Percentiles rank a stretch among this genome's conserved stretches.
phyloP scores from a whole-genome alignment of 2,113 vertebrate species.

The Tachycineta bicolor region DNA sequence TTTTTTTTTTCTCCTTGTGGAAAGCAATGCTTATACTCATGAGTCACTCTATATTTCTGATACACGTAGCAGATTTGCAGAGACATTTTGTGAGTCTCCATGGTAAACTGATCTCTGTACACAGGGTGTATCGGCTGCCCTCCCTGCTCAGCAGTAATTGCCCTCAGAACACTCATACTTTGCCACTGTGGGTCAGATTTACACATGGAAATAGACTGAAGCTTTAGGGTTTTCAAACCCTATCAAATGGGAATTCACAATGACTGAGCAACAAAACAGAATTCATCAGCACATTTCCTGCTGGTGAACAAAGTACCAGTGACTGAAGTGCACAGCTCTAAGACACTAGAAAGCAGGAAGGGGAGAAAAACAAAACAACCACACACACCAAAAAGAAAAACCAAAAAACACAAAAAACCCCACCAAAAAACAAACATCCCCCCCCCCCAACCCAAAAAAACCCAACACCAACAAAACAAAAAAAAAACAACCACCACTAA shows the following conservation, averaged over 20 bases:
- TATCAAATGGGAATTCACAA: not conserved
- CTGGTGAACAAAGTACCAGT: not conserved
- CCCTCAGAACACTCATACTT: not conserved
- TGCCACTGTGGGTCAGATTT: not conserved
- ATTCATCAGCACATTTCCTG: not conserved
- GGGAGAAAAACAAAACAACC: no score
- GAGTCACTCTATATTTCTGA: not conserved
- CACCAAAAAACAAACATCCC: no score
- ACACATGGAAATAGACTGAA: not conserved
- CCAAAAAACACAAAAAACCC: no score
- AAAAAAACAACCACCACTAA: no score
- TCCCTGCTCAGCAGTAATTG: not conserved
- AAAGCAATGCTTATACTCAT: not conserved
- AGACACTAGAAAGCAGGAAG: not conserved
- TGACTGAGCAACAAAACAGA: not conserved
- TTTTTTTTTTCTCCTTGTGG: not conserved
- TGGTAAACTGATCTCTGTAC: not conserved
- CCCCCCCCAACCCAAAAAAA: no score
- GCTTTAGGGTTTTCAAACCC: not conserved
- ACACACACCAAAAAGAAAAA: not conserved
- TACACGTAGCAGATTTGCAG: not conserved
- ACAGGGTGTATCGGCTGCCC: not conserved
- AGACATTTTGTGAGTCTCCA: not conserved
- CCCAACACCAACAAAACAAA: no score
- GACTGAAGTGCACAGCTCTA: rapidly evolving